A percentile compares a stretch with the other conserved stretches of the same genome.
Conservation (phyloP, 2,113 vertebrate genomes). For the Istiophorus platypterus region DNA sequence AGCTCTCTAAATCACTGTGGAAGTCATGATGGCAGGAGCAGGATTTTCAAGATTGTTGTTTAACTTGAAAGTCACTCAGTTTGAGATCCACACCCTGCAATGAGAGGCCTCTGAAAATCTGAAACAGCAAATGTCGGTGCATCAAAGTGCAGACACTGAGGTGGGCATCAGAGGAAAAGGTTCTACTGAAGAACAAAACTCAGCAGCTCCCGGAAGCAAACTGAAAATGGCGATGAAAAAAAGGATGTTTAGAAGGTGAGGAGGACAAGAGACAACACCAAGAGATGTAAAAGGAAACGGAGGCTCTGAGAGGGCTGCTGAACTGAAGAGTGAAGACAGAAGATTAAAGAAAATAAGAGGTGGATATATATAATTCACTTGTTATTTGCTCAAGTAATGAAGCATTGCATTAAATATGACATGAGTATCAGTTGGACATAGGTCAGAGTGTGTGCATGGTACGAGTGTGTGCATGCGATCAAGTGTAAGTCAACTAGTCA, state of each 20-base stretch:
- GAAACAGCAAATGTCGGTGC: not conserved
- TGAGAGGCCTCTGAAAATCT: conserved; percentile 6
- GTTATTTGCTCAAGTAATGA: conserved; percentile 62
- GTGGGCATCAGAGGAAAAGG: conserved; percentile 1
- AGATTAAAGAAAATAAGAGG: conserved; percentile 84
- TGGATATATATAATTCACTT: conserved; percentile 84
- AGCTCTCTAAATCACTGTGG: conserved; percentile 25
- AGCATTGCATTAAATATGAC: conserved; percentile 58
- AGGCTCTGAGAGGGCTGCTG: conserved; percentile 60
- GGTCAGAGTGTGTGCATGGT: conserved; percentile 62
- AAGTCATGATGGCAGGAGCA: not conserved
- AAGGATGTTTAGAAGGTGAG: not conserved
- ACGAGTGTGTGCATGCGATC: conserved; percentile 57
- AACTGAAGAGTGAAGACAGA: conserved; percentile 74
- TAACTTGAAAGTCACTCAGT: not conserved
- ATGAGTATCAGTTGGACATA: conserved; percentile 16
- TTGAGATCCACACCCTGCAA: not conserved
- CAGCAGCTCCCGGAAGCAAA: conserved; percentile 24
- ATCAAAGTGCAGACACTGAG: conserved; percentile 10
- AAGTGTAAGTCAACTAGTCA: conserved; percentile 22
- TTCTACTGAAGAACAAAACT: conserved; percentile 7
- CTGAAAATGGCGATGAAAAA: not conserved
- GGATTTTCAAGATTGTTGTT: conserved; percentile 9
- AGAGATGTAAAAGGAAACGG: conserved; percentile 37
- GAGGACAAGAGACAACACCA: conserved; percentile 23